Conservation (phyloP, 2,113 vertebrate genomes). For the Rhinoptilus africanus region DNA sequence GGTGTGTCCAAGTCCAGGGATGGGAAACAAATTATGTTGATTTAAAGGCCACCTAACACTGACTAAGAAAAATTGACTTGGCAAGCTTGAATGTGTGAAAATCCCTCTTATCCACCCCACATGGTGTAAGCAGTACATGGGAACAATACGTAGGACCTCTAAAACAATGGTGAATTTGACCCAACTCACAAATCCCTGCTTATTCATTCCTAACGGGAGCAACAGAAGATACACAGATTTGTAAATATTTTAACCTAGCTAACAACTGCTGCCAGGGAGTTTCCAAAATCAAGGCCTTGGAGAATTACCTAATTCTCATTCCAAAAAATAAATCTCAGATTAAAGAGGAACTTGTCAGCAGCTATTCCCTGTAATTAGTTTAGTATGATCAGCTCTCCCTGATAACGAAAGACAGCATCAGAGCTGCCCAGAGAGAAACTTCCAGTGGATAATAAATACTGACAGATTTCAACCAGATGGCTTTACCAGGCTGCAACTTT, state of each 20-base stretch:
- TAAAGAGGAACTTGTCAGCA: slow-evolving; percentile 62
- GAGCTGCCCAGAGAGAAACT: slow-evolving; percentile 15
- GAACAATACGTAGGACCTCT: slow-evolving; percentile 9
- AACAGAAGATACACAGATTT: background rate
- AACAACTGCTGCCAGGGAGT: slow-evolving; percentile 48
- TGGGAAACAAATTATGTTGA: background rate
- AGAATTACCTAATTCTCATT: slow-evolving; percentile 33
- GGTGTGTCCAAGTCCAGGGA: background rate
- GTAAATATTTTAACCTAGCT: slow-evolving; percentile 60
- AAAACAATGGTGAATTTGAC: slow-evolving; percentile 30
- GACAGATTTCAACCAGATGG: slow-evolving; percentile 65
- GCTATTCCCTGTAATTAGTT: slow-evolving; percentile 62
- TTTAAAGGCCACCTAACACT: background rate
- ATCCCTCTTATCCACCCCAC: background rate
- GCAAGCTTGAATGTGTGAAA: slow-evolving; percentile 32
- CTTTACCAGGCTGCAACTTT: slow-evolving; percentile 37
- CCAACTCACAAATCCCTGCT: slow-evolving; percentile 25
- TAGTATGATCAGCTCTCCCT: slow-evolving; percentile 60
- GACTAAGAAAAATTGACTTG: slow-evolving; percentile 1
- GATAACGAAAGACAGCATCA: slow-evolving; percentile 55
- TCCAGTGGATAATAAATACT: slow-evolving; percentile 62
- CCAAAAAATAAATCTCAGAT: slow-evolving; percentile 5
- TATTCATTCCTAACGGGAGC: slow-evolving; percentile 15
- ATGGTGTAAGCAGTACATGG: background rate
- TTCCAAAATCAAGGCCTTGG: slow-evolving; percentile 37